Evolutionary conservation across 2,113 vertebrate genomes (phyloP).

Genomic region (Pterocles burchelli): DNA sequence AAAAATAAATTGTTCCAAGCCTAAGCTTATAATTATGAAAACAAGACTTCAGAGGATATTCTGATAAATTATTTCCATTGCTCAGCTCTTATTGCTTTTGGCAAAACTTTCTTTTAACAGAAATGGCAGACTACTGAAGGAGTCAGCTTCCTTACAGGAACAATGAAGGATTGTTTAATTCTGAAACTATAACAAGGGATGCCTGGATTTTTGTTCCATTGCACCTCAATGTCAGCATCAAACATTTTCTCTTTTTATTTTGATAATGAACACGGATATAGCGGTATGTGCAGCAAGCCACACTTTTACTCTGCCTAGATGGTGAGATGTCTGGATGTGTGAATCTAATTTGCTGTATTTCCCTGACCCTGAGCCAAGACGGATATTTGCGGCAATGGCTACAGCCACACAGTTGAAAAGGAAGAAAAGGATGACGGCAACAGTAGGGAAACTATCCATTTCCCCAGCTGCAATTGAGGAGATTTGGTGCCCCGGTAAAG

Average conservation of each 20-base stretch:
- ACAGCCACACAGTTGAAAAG: accelerated
- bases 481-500: neutral
- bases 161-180: neutral
- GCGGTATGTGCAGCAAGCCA: neutral
- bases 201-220: neutral
- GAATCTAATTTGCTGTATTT: neutral
- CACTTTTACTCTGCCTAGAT: neutral
- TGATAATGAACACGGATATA: neutral
- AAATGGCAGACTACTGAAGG: neutral
- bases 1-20: neutral
- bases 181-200: neutral
- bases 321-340: neutral
- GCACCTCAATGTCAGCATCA: neutral
- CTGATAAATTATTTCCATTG: neutral
- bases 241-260: neutral
- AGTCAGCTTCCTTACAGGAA: neutral
- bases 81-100: neutral
- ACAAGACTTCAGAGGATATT: neutral
- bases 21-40: neutral
- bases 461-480: neutral
- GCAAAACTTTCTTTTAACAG: neutral
- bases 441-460: neutral
- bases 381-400: neutral
- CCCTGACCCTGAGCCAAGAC: neutral
- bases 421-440: neutral